These are phyloP conservation scores for Ips nitidus DNA, from an alignment of 1,140 invertebrate species.

Conservation along the genomic window DNA sequence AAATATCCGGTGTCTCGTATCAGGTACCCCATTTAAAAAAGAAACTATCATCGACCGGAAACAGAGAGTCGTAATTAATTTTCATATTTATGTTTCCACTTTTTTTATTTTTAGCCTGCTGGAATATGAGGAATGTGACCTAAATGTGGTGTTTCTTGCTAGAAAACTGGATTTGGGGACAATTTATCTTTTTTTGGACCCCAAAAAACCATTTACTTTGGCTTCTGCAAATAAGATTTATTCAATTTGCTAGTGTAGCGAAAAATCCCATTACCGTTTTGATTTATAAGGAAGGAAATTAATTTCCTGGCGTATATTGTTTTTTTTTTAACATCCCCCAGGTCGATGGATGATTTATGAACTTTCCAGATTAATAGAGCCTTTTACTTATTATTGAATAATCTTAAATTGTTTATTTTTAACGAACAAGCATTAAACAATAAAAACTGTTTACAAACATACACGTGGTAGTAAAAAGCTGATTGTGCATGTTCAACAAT, in stretches of 20 bases:
- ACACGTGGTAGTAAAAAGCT: no score
- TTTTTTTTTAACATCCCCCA: not conserved
- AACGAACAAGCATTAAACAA: not conserved
- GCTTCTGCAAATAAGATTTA: no score
- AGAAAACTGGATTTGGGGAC: no score
- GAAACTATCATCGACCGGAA: conserved; percentile 5
- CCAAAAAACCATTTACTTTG: no score
- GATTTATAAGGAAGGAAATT: conserved; percentile 1
- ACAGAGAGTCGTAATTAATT: conserved; percentile 12
- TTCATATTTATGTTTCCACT: not conserved
- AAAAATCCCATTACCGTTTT: conserved; percentile 3
- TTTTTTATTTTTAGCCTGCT: conserved; percentile 12
- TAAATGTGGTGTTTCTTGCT: not conserved
- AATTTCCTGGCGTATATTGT: not conserved
- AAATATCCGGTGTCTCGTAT: conserved; percentile 4
- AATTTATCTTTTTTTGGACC: no score
- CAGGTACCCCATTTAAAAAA: conserved; percentile 5
- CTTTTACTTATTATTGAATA: not conserved
- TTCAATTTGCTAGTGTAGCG: not conserved
- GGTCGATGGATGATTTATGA: conserved; percentile 1
- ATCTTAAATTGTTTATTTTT: not conserved
- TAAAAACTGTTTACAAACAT: no score
- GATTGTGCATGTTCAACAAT: not conserved
- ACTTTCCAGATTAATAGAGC: conserved; percentile 1
- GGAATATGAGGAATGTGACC: not conserved